A percentile compares a stretch with the other conserved stretches of the same genome.
phyloP scores from a whole-genome alignment of 1,140 invertebrate genomes.

The Drosophila sturtevanti region DNA sequence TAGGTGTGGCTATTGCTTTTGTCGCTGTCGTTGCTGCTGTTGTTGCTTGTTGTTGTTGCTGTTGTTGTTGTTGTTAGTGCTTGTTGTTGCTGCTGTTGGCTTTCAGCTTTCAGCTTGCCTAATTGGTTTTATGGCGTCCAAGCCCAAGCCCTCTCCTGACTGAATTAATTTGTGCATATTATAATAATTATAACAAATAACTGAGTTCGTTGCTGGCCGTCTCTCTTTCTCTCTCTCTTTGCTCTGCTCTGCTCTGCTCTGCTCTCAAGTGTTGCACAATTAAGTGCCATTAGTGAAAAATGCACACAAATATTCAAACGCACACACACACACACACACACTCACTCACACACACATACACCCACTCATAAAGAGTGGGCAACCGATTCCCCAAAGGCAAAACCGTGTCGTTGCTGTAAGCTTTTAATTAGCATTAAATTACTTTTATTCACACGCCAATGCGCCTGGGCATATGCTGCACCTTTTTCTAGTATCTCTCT shows the following conservation, averaged over 20 bases:
- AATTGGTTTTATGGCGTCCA: conserved; percentile 58
- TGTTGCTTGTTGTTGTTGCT: conserved; percentile 63
- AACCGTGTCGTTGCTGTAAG: conserved; percentile 26
- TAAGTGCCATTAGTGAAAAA: conserved; percentile 70
- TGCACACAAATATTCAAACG: conserved; percentile 21
- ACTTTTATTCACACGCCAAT: conserved; percentile 71
- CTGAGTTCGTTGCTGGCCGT: conserved; percentile 13
- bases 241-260: conserved; percentile 17
- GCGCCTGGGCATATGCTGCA: conserved; percentile 39
- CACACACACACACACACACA: not conserved
- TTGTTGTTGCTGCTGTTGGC: not conserved
- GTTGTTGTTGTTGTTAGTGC: not conserved
- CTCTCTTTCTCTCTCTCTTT: too few species aligned
- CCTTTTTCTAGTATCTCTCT: conserved; percentile 11
- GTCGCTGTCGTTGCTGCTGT: not conserved
- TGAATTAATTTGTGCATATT: conserved; percentile 47
- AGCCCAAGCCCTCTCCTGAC: conserved; percentile 5
- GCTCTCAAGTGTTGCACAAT: conserved; percentile 52
- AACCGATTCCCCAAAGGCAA: conserved; percentile 24
- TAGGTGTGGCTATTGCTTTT: conserved; percentile 51
- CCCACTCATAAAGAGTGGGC: not conserved
- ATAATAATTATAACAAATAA: conserved; percentile 72
- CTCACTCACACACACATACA: not conserved
- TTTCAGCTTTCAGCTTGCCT: conserved; percentile 41
- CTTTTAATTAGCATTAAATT: conserved; percentile 78